Evolutionary conservation across 2,888 invertebrate species (phyloP), one percentile per base, ranked within the genome.

Genomic region (Trichogramma evanescens): DNA sequence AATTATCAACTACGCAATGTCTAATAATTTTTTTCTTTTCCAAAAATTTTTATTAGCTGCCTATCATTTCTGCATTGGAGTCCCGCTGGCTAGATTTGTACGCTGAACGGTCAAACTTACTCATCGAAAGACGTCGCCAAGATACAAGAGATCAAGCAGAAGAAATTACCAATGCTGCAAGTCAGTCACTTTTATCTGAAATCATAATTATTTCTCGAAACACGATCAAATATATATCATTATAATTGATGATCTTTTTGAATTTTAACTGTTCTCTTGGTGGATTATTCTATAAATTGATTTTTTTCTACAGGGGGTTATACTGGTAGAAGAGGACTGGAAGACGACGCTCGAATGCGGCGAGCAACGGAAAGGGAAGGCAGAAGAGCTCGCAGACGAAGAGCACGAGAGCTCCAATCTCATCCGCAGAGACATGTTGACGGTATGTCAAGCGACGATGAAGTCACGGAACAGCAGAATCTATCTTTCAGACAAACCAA

Each of bases 401-500:
- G 92, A 70, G 85, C 84, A 8, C 81, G 95, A 44, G 94, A 95
- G 75, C 82, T 85, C 58, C 84, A 83, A 55, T 81, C 82, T 38
- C 74, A 80, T 10, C 65, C 77, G 49, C 71, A 78, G 26, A 78
- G 74, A 64, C 96, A 97, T 75, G 86, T 91, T 62, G 97, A 97
- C 75, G 97, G 97, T 0, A 89, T 96, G 87, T 95, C 95, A 52
- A 95, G 94, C 69, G 98, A 98, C 75, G 97, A 98, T 74, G 96
- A 96, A 76, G 89, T 95, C 72, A 90, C 92, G 38, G 93, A 91
- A 73, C 87, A 91, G 66, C 89, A 89, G 66, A 83, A 85, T 70
- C 80, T 84, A 61, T 83, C 85, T 65, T 87, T 86, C 72, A 83
- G 84, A 68, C 81, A 80, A 69, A 81, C 83, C 65, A 80, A 80